These are phyloP conservation scores for Lobophora halterata DNA, from an alignment of 2,888 invertebrate genomes.

Conservation along the genomic window DNA sequence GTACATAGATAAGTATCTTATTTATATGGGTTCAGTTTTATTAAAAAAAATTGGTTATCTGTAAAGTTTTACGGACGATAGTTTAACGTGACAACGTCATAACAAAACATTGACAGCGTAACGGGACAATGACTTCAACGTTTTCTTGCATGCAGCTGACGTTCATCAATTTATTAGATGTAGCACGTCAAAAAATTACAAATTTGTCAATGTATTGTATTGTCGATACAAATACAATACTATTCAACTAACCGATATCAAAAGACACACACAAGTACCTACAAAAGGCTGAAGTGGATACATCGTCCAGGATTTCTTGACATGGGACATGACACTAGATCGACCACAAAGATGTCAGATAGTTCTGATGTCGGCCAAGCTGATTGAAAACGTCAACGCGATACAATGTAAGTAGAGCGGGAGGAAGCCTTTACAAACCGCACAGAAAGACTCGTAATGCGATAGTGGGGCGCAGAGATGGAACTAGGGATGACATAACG, in stretches of 20 bases:
- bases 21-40: too few species aligned
- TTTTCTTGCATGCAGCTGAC: too few species aligned
- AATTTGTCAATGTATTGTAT: too few species aligned
- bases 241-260: constrained; percentile 9
- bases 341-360: constrained; percentile 32
- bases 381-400: constrained; percentile 55
- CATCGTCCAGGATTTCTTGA: constrained; percentile 28
- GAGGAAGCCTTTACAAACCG: constrained; percentile 72
- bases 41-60: too few species aligned
- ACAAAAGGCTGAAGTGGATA: constrained; percentile 20
- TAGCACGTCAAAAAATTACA: too few species aligned
- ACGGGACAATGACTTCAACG: too few species aligned
- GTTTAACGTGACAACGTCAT: too few species aligned
- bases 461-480: constrained; percentile 47
- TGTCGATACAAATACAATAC: constrained; percentile 4
- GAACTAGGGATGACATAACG: neutral
- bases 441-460: constrained; percentile 57
- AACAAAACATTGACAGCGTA: too few species aligned
- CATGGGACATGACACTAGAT: constrained; percentile 31
- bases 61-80: too few species aligned
- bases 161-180: too few species aligned
- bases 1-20: too few species aligned
- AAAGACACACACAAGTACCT: constrained; percentile 12
- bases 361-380: constrained; percentile 28
- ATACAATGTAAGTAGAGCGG: constrained; percentile 57